Conservation (phyloP, 2,888 invertebrate species). For the Cataglyphis cursor region DNA sequence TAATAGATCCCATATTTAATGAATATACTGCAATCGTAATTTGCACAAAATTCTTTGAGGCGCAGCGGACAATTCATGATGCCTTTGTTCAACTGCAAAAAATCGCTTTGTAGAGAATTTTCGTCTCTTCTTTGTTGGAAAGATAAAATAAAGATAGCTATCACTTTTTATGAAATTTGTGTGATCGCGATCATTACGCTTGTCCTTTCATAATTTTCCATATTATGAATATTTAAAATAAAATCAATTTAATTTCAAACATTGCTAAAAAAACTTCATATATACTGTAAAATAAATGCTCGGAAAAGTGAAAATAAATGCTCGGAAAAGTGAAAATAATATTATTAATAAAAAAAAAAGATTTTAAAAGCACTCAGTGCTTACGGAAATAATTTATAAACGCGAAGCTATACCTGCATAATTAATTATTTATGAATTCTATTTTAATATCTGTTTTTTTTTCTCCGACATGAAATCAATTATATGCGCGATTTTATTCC, state of each 20-base stretch:
- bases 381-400: conserved; percentile 2
- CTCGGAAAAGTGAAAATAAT: background rate
- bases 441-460: background rate
- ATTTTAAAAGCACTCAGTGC: background rate
- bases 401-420: background rate
- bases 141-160: conserved; percentile 29
- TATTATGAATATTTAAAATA: background rate
- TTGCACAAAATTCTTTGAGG: conserved; percentile 15
- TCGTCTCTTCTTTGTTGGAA: background rate
- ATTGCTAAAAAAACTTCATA: conserved; percentile 15
- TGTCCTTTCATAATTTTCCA: conserved; percentile 27
- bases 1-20: background rate
- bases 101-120: conserved; percentile 20
- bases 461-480: background rate
- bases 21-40: background rate
- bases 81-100: conserved; percentile 25
- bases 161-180: conserved; percentile 26
- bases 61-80: conserved; percentile 25
- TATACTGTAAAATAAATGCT: background rate
- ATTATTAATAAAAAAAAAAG: background rate
- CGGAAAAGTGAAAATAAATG: background rate
- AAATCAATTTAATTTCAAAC: background rate
- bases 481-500: background rate
- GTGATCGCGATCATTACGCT: conserved; percentile 32
- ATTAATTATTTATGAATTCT: background rate